Base-by-base conservation (phyloP, 2,113 vertebrate genomes). In the Apodemus speciosus region DNA sequence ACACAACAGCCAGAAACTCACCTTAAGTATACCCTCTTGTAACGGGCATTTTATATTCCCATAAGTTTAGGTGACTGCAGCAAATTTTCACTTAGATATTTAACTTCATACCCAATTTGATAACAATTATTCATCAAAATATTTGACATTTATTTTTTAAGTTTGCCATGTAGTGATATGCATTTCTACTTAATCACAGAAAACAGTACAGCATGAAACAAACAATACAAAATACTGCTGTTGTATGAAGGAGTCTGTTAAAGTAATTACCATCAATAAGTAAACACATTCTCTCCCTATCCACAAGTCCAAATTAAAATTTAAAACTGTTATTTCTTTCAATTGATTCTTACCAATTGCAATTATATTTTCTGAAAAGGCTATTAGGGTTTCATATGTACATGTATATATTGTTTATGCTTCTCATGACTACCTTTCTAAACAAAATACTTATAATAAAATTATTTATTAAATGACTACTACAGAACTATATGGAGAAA, bases 11-110 rank as follows among this genome's bases (percentile, higher is more conserved):
- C 49, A 25, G 79, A 88, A 89, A 51, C 53, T 9, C 1, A 72
- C 35, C 66, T 56, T 93, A 85, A 86, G 68, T 91, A 83, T 83
- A 62, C 9, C 15, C 4, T 87, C 40, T 87, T 69, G 56, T 0
- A 35, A 46, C 80, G 89, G 69, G 86, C 73, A 92, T 94, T 96
- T 85, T n/a, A 25, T 46, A 83, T 43, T 5, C 1, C 27, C 1
- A 53, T 51, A 92, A 89, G 16, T 0, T 89, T 84, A 32, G 87
- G 92, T 84, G 56, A 91, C 66, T 73, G 32, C 0, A 91, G n/a
- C 32, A 93, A 94, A 91, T 79, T 77, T 40, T 85, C 46, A 92
- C 69, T 88, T 95, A 89, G 14, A 83, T 69, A 92, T 94, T 94
- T 94, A 77, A 88, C 40, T 90, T 90, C 68, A 94, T 8, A 95